Evolutionary conservation across 2,113 vertebrate genomes (phyloP).

Genomic region (Toxotes chatareus): DNA sequence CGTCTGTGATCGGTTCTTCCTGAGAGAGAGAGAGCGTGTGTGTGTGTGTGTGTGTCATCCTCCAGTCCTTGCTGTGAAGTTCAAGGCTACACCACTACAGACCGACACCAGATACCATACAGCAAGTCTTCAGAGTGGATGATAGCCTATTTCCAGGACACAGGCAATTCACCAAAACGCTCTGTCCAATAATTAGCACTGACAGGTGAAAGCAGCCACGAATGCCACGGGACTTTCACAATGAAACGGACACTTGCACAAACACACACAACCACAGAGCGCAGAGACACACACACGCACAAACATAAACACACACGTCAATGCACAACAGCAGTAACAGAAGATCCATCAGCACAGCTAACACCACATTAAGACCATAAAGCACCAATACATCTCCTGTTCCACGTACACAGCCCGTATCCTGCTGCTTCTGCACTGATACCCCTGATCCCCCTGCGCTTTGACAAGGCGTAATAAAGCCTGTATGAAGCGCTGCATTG

Average conservation of each 20-base stretch:
- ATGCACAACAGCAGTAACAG: slow-evolving; percentile 55
- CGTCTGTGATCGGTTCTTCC: background rate
- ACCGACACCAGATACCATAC: slow-evolving; percentile 36
- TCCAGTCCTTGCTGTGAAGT: slow-evolving; percentile 34
- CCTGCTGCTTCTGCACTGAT: slow-evolving; percentile 77
- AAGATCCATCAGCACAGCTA: slow-evolving; percentile 63
- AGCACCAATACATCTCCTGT: slow-evolving; percentile 70
- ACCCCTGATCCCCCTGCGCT: slow-evolving; percentile 79
- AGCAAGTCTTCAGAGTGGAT: slow-evolving; percentile 48
- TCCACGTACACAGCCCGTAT: slow-evolving; percentile 64
- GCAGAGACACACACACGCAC: background rate
- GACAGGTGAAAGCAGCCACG: slow-evolving; percentile 75
- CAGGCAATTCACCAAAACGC: slow-evolving; percentile 47
- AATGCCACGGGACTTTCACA: slow-evolving; percentile 61
- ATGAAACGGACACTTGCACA: slow-evolving; percentile 66
- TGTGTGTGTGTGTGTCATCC: slow-evolving; percentile 1
- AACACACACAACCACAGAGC: slow-evolving; percentile 34
- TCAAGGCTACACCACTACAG: slow-evolving; percentile 38
- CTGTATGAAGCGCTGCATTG: slow-evolving; percentile 81
- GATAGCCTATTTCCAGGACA: slow-evolving; percentile 60
- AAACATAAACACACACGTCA: slow-evolving; percentile 58
- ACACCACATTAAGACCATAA: slow-evolving; percentile 77
- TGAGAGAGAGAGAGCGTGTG: background rate
- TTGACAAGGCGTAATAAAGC: slow-evolving; percentile 84
- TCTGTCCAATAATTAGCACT: slow-evolving; percentile 71